Base-by-base conservation (phyloP, 2,113 vertebrate species). In the Hirundichthys speculiger region DNA sequence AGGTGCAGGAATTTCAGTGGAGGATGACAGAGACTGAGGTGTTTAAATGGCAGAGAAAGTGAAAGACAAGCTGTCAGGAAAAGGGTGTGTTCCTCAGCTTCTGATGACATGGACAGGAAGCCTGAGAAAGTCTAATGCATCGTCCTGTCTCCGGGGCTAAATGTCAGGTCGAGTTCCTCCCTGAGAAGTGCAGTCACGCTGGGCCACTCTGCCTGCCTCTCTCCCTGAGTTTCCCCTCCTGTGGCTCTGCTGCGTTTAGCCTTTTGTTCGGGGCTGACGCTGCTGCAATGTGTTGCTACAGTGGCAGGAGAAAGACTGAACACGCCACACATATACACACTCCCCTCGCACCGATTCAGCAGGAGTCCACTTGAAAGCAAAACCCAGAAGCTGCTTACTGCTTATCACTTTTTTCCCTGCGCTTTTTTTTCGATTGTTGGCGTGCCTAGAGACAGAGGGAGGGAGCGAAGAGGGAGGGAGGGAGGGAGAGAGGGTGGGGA, bases 341-440 rank as follows among this genome's bases (percentile, higher is more conserved):
- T 18, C 71, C 50, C 7, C 83, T 65, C 72, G 53, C 63, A 47
- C 61, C 61, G 73, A 77, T 87, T 84, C 90, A 90, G 90, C 86
- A 61, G 86, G 85, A 88, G 84, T 79, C 80, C 71, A 72, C 85
- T 87, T 90, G 74, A 92, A 92, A 90, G 90, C 88, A 88, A 92
- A 93, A 88, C 85, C 88, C 89, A 92, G 92, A 92, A 92, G 91
- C 92, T 83, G 88, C 84, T 87, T 80, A 78, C 89, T 80, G 89
- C 88, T 91, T 90, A 86, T 90, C 89, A 87, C 82, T 89, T 85
- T 83, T 72, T 79, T 73, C 53, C 69, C 68, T 66, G 19, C 48
- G 75, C 76, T 73, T 86, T 86, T 88, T 82, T 65, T 69, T 59
- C 62, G 46, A 46, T 62, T 41, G 68, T 64, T 73, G 75, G 80